Percentiles rank a stretch among this genome's conserved stretches.
phyloP scores from a whole-genome alignment of 2,113 vertebrate species.

The Prietella phreatophila region DNA sequence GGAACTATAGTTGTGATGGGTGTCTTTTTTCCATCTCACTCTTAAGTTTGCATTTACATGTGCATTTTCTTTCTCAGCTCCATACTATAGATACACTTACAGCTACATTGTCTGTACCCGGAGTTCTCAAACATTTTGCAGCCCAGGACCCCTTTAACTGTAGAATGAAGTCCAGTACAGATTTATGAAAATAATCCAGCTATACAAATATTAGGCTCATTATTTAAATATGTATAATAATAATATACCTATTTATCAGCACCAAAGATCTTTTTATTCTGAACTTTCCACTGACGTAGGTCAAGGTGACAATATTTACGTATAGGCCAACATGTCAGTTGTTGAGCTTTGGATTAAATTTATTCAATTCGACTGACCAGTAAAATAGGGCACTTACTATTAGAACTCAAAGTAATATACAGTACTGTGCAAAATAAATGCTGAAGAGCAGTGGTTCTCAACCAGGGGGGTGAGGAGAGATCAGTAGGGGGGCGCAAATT shows the following conservation, averaged over 20 bases:
- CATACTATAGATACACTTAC: neutral
- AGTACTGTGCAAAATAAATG: too few species aligned
- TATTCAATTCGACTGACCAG: neutral
- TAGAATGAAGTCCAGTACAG: neutral
- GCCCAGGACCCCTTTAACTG: neutral
- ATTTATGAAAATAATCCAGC: neutral
- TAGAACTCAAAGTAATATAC: neutral
- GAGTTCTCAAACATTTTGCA: neutral
- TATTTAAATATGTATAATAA: neutral
- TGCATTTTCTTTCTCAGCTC: neutral
- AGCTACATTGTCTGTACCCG: neutral
- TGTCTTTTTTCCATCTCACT: constrained; percentile 18
- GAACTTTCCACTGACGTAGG: neutral
- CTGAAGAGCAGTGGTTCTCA: too few species aligned
- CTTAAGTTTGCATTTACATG: neutral
- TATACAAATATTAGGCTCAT: neutral
- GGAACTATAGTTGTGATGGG: constrained; percentile 40
- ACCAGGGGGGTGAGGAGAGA: too few species aligned
- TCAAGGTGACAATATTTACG: neutral
- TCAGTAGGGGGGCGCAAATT: too few species aligned
- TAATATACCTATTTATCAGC: neutral
- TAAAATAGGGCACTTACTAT: neutral
- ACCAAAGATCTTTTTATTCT: neutral
- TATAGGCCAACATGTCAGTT: neutral
- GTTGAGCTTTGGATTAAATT: neutral